Conservation (phyloP, 37 sponge, comb jelly and placozoan genomes). For the Petrosia ficiformis region DNA sequence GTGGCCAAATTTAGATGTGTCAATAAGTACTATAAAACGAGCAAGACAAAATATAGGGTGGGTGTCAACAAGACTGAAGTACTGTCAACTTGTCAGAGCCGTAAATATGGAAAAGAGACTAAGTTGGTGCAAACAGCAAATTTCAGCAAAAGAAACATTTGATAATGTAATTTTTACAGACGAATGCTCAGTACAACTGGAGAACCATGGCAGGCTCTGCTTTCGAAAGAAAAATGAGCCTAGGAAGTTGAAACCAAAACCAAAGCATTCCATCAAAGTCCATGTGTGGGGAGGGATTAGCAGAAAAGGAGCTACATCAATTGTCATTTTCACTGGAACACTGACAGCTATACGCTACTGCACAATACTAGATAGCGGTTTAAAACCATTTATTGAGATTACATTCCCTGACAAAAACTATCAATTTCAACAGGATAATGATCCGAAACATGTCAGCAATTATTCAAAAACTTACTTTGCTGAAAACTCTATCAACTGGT, state of each 20-base stretch:
- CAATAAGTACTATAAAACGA: constrained; percentile 6
- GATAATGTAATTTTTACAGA: constrained; percentile 24
- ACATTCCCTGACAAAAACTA: too few species aligned
- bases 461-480: too few species aligned
- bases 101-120: constrained; percentile 25
- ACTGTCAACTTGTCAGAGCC: constrained; percentile 21
- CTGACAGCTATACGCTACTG: constrained; percentile 21
- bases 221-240: neutral
- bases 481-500: too few species aligned
- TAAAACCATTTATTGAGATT: too few species aligned
- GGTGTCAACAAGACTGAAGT: constrained; percentile 4
- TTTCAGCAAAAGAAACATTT: constrained; percentile 16
- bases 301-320: constrained; percentile 24
- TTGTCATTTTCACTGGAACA: constrained; percentile 48
- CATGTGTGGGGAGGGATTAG: constrained; percentile 52
- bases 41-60: constrained; percentile 5
- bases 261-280: constrained; percentile 20
- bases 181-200: constrained; percentile 27
- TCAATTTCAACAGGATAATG: too few species aligned
- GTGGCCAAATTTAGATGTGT: neutral
- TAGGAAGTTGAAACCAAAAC: constrained; percentile 19
- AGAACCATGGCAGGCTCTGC: constrained; percentile 7
- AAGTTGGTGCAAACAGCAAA: neutral
- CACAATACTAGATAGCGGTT: constrained; percentile 20
- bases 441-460: too few species aligned